A percentile compares a stretch with the other conserved stretches of the same genome.
Conservation (phyloP, 2,113 vertebrate species). For the Notarius lentiginosus region DNA sequence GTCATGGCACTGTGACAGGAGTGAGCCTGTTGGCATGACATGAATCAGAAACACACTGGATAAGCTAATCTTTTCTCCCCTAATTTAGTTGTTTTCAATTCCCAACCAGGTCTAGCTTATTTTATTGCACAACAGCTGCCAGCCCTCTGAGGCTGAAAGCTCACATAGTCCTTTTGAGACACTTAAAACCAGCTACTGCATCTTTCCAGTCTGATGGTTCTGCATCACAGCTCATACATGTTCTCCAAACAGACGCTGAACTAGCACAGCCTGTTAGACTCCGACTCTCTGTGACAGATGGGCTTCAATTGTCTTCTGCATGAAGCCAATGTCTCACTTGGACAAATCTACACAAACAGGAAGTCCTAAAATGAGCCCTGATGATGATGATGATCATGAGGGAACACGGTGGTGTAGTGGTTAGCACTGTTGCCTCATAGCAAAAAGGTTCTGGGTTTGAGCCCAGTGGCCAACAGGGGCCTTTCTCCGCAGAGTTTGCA, state of each 20-base stretch:
- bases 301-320: neutral
- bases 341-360: neutral
- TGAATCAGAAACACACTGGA: neutral
- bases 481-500: too few relatives aligned
- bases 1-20: neutral
- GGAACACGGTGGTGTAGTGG: too few relatives aligned
- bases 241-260: neutral
- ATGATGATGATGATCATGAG: too few relatives aligned
- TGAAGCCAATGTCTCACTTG: neutral
- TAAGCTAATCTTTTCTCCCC: neutral
- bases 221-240: neutral
- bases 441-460: too few relatives aligned
- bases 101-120: neutral
- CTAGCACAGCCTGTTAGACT: neutral
- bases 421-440: too few relatives aligned
- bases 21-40: neutral
- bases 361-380: neutral
- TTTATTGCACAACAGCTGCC: neutral
- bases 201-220: neutral
- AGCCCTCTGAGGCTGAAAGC: neutral
- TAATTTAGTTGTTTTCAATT: neutral
- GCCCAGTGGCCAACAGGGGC: too few relatives aligned
- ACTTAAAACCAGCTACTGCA: neutral
- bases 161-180: neutral
- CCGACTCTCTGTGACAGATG: neutral